Evolutionary conservation across 2,888 invertebrate genomes (phyloP).

Genomic region (Salticus scenicus): DNA sequence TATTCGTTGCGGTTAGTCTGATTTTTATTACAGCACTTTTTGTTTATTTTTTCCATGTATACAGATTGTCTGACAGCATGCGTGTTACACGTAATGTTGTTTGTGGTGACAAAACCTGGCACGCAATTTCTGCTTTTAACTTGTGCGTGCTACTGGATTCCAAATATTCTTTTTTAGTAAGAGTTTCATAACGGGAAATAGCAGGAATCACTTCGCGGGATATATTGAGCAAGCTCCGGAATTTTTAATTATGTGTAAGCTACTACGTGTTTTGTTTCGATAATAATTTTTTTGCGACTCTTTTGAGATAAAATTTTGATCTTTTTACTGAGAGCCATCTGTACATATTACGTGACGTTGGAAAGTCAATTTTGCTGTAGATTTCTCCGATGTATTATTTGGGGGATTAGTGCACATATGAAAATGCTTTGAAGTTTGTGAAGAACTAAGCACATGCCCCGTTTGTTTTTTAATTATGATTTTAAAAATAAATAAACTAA

Average conservation of each 20-base stretch:
- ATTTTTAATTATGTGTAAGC: background rate
- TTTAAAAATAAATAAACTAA: no score
- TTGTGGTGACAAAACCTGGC: conserved; percentile 42
- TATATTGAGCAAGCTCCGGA: background rate
- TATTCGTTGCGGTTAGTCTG: conserved; percentile 43
- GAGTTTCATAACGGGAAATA: background rate
- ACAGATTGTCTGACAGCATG: conserved; percentile 16
- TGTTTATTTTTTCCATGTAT: conserved; percentile 16
- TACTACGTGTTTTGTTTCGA: background rate
- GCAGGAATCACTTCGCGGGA: background rate
- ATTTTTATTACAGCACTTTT: conserved; percentile 27
- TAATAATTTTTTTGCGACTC: background rate
- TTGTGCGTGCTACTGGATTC: background rate
- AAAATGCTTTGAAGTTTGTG: no score
- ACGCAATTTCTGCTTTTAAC: conserved; percentile 38
- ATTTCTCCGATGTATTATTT: no score
- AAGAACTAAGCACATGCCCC: no score
- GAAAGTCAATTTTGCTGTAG: background rate
- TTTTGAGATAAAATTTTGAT: background rate
- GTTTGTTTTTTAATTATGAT: no score
- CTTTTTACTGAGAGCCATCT: background rate
- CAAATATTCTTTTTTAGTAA: background rate
- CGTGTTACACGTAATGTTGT: conserved; percentile 47
- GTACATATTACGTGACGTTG: background rate
- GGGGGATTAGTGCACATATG: no score